These are phyloP conservation scores for Phaenicophaeus curvirostris DNA, from an alignment of 2,797 vertebrate genomes.

Conservation along the genomic window DNA sequence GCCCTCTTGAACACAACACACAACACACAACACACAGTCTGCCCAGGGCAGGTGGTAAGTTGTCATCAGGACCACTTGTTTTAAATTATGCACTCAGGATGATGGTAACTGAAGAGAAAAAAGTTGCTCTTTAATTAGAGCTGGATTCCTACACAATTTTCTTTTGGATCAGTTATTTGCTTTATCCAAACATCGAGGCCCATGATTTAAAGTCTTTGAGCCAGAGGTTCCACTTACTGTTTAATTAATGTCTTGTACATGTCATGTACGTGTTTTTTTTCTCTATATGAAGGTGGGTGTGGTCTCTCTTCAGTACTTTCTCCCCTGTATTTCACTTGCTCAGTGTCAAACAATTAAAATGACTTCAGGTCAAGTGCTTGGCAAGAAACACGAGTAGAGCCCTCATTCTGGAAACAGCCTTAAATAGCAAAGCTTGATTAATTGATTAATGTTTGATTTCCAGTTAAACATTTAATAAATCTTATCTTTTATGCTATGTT, in stretches of 20 bases:
- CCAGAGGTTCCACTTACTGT: not conserved
- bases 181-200: not conserved
- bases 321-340: not conserved
- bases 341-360: not conserved
- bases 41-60: not conserved
- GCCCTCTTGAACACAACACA: not conserved
- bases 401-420: not conserved
- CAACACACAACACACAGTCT: too few species aligned
- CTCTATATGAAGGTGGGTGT: not conserved
- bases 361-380: not conserved
- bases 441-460: slow-evolving; percentile 17
- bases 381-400: not conserved
- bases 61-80: not conserved
- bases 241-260: not conserved
- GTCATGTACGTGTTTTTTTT: not conserved
- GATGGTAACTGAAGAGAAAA: not conserved
- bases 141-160: not conserved
- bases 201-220: not conserved
- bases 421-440: not conserved
- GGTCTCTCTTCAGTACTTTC: not conserved
- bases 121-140: not conserved
- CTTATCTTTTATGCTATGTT: not conserved
- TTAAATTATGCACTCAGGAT: accelerated
- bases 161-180: not conserved
- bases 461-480: slow-evolving; percentile 34